Evolutionary conservation across 2,888 invertebrate genomes (phyloP), one percentile per base, ranked within the genome.

Genomic region (Epinotia brunnichana): DNA sequence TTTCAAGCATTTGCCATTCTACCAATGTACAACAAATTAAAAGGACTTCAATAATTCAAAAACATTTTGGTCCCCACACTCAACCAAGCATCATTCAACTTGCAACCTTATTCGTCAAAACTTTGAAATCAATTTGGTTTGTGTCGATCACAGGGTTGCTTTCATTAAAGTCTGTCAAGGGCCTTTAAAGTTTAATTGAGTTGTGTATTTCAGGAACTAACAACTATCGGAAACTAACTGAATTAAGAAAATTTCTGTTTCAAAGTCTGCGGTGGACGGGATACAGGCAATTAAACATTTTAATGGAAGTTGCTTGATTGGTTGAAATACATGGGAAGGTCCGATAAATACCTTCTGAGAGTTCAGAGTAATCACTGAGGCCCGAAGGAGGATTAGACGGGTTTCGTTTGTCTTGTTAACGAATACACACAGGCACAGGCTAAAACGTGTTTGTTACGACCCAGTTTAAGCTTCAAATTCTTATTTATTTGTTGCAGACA

Each of bases 101-200:
- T 10, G 2, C 48, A 57, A 69, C 63, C 69, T 57, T 73, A 19
- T 59, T 48, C 0, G 2, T 3, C 17, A 29, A 29, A 10, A 5
- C 15, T 3, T 19, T 41, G 48, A 53, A 29, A 44, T 63, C 24
- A 69, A 59, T 59, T 41, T 63, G 9, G 57, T n/a, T 19, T 3
- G 35, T 17, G 67, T 62, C 61, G 64, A 68, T 69, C 66, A 63
- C 68, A 75, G 72, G 70, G 69, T 72, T 79, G 83, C 83, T 86
- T 85, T 82, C 82, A 84, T 84, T 83, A 82, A 86, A 82, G 81
- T 83, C 79, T 80, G 84, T 85, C 83, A 85, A 87, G 86, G 83
- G 81, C 83, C 81, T 87, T 85, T 84, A 86, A 90, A 90, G 89
- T 90, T 90, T 85, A 89, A 90, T 90, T 89, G 89, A 90, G 88